Percentiles rank a stretch among this genome's conserved stretches.
Conservation (phyloP, 2,888 invertebrate species). For the Drosophila prolongata region DNA sequence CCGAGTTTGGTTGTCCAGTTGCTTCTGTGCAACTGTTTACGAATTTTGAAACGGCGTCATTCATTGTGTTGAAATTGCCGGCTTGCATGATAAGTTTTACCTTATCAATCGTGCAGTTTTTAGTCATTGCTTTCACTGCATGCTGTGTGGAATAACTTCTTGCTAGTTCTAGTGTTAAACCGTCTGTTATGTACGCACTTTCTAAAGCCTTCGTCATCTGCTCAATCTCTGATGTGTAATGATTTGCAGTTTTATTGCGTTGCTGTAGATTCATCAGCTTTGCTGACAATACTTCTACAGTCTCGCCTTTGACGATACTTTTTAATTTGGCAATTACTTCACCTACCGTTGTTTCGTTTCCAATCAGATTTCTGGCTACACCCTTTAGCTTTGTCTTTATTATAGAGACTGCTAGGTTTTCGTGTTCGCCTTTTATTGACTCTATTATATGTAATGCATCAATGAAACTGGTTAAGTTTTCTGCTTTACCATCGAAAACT, state of each 20-base stretch:
- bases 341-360: not conserved
- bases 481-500: not conserved
- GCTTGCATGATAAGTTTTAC: not conserved
- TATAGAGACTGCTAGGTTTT: not conserved
- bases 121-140: no score
- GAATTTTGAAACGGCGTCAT: slow-evolving; percentile 15
- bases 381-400: slow-evolving; percentile 1
- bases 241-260: no score
- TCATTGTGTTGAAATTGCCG: slow-evolving; percentile 59
- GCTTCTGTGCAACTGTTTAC: slow-evolving; percentile 8
- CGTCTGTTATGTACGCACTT: no score
- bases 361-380: not conserved
- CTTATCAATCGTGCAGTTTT: no score
- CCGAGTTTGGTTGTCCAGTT: slow-evolving; percentile 2
- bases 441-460: not conserved
- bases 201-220: no score
- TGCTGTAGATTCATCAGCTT: slow-evolving; percentile 3
- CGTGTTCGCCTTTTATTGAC: not conserved
- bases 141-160: no score
- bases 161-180: no score
- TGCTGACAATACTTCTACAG: not conserved
- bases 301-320: not conserved
- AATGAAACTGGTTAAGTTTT: not conserved
- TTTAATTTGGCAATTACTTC: not conserved
- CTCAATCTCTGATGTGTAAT: no score